A percentile compares a stretch with the other conserved stretches of the same genome.
These are phyloP conservation scores for Guaruba guarouba DNA, from an alignment of 2,113 vertebrate species.

Conservation along the genomic window DNA sequence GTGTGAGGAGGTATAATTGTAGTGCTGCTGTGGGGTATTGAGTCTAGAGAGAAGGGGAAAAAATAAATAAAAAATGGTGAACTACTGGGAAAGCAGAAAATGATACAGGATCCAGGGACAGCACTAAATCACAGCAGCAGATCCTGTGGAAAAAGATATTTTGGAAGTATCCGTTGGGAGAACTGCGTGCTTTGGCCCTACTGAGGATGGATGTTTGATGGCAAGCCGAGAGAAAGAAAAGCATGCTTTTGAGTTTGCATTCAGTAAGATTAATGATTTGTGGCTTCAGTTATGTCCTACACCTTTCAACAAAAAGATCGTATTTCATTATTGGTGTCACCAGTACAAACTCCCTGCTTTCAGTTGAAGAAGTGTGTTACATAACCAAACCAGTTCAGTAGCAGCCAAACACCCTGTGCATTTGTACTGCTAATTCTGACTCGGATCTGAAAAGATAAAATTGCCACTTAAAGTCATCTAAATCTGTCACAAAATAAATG, in stretches of 20 bases:
- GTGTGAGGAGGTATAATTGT: rapidly evolving
- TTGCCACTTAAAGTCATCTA: neutral
- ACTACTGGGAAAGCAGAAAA: neutral
- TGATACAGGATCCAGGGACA: neutral
- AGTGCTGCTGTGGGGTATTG: neutral
- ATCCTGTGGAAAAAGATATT: neutral
- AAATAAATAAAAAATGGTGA: neutral
- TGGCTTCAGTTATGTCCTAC: neutral
- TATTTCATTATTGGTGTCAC: conserved; percentile 1
- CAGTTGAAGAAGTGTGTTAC: neutral
- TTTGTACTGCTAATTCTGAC: neutral
- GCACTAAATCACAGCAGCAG: neutral
- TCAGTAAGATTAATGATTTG: neutral
- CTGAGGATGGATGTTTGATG: neutral
- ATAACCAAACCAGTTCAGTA: neutral
- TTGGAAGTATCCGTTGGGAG: neutral
- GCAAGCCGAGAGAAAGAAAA: neutral
- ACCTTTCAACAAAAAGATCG: neutral
- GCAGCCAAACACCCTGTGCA: neutral
- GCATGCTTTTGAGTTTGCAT: neutral
- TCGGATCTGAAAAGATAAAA: neutral
- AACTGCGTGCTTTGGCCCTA: neutral
- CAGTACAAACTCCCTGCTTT: neutral
- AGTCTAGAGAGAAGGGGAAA: neutral
- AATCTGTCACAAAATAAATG: neutral